These are phyloP conservation scores for Heliconius hermathena DNA, from an alignment of 1,140 invertebrate genomes.

Conservation along the genomic window DNA sequence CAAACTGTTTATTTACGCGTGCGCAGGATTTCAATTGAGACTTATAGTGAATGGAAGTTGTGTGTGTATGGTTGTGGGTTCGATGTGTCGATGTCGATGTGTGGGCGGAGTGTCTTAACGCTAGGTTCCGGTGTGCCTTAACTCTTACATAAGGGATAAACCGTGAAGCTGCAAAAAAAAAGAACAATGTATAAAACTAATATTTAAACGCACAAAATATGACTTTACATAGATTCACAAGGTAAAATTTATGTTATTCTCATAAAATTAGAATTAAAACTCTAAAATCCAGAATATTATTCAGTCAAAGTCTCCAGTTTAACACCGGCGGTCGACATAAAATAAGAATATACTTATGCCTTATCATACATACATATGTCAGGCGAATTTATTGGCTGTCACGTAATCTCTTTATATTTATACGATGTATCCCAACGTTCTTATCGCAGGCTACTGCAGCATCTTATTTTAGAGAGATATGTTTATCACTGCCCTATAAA, in stretches of 20 bases:
- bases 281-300: neutral
- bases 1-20: too few species aligned
- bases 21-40: too few species aligned
- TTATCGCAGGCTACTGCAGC: conserved; percentile 58
- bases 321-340: conserved; percentile 36
- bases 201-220: too few species aligned
- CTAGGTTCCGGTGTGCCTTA: too few species aligned
- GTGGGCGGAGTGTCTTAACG: too few species aligned
- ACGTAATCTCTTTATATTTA: conserved; percentile 62
- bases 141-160: too few species aligned
- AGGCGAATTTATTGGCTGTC: conserved; percentile 55
- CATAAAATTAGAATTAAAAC: neutral
- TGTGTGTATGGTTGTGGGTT: too few species aligned
- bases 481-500: conserved; percentile 44
- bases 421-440: conserved; percentile 50
- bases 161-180: too few species aligned
- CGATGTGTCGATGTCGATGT: too few species aligned
- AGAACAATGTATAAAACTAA: too few species aligned
- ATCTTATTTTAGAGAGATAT: conserved; percentile 45
- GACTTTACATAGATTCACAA: too few species aligned
- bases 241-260: neutral
- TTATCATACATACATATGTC: conserved; percentile 44
- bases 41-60: too few species aligned
- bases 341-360: conserved; percentile 49
- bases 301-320: neutral